Evolutionary conservation across 1,140 invertebrate species (phyloP).

Genomic region (Bombyx mori): ASM3026992v2 NC_085126.1:2357501-2358000

Average conservation of each 20-base stretch:
- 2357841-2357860: slow-evolving; percentile 44
- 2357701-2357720: slow-evolving; percentile 8
- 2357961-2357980: slow-evolving; percentile 64
- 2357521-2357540: no score
- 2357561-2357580: no score
- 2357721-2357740: slow-evolving; percentile 6
- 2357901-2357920: slow-evolving; percentile 54
- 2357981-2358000: slow-evolving; percentile 66
- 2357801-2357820: slow-evolving; percentile 10
- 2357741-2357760: slow-evolving; percentile 16
- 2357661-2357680: no score
- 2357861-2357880: slow-evolving; percentile 45
- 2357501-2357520: no score
- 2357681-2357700: slow-evolving; percentile 4
- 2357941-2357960: slow-evolving; percentile 54
- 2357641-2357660: no score
- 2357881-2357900: slow-evolving; percentile 57
- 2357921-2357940: slow-evolving; percentile 55
- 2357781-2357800: slow-evolving; percentile 16
- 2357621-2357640: no score
- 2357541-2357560: no score
- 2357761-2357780: slow-evolving; percentile 42
- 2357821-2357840: slow-evolving; percentile 22
- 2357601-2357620: no score
- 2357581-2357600: no score